Evolutionary conservation across 2,888 invertebrate genomes (phyloP), one percentile per base, ranked within the genome.

Genomic region (Herminia tarsipennalis): DNA sequence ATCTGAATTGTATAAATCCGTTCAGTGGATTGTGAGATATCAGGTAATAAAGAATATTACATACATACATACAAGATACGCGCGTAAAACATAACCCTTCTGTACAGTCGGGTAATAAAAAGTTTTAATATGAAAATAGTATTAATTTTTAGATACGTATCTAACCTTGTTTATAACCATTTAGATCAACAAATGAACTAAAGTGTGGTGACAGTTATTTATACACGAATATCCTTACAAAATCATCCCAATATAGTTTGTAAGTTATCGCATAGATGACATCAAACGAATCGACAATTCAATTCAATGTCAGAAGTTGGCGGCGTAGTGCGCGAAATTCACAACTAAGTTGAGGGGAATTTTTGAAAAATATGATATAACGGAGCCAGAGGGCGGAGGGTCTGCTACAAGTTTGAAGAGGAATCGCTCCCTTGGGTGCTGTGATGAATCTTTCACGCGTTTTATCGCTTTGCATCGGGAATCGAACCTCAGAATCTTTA

Each of bases 321-420:
- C 54, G 48, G 60, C 60, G 69, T 48, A 60, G 55, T 62, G 71
- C 64, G 65, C 68, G 62, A 78, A 81, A 76, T 74, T 76, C 69
- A 64, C 63, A 73, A 74, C 72, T 73, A 73, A 78, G 78, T 84
- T 77, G 71, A 68, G 57, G 62, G 70, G 70, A 70, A 75, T 81
- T 88, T 88, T 88, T 83, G 81, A 86, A 87, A 88, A 88, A 88
- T 89, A 87, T 88, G 85, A 86, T 87, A 84, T 81, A 84, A 86
- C 80, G 68, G 75, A 73, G 75, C 68, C 56, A 64, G 76, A 78
- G 81, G 76, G 77, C 70, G 71, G 79, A 75, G 78, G 79, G 76
- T 73, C 71, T 79, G 78, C 76, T 75, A 74, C 81, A 86, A 88
- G 75, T 88, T 88, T 67, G 81, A 81, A 83, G 84, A 89, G 81